Conservation (phyloP, 2,797 vertebrate genomes). For the Enteromius thamalakanensis region DNA sequence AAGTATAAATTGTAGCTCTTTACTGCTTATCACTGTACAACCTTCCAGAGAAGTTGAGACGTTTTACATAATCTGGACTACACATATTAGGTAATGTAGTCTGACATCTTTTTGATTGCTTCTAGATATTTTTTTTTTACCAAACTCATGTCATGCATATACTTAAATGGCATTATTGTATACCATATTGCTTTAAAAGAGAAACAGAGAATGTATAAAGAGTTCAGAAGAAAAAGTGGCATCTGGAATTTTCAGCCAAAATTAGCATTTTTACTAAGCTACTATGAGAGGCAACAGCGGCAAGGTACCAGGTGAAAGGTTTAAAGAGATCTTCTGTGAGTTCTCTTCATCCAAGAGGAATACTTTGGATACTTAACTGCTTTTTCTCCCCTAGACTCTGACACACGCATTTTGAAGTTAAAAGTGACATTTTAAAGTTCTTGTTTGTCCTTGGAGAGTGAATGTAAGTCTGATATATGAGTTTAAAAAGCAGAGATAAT, state of each 20-base stretch:
- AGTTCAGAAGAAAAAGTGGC: no score
- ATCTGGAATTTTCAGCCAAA: no score
- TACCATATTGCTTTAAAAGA: background rate
- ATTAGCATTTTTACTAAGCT: no score
- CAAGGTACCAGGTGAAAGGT: no score
- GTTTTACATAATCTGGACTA: background rate
- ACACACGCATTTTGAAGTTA: conserved; percentile 3
- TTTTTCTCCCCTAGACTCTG: conserved; percentile 13
- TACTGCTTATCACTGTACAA: background rate
- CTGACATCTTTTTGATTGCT: background rate
- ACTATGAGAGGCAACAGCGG: no score
- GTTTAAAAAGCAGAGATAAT: conserved; percentile 79
- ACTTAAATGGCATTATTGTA: background rate
- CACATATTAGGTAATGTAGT: background rate
- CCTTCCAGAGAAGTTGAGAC: background rate
- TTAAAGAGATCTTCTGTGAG: background rate
- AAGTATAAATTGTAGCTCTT: background rate
- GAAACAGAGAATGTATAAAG: background rate
- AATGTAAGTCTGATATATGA: conserved; percentile 76
- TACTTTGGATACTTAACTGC: background rate
- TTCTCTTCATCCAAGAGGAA: background rate
- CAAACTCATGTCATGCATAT: background rate
- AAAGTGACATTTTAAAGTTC: conserved; percentile 33
- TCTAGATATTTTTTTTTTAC: background rate
- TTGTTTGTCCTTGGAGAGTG: conserved; percentile 47